A percentile compares a stretch with the other conserved stretches of the same genome.
These are phyloP conservation scores for Alloscopus bannaensis DNA, from an alignment of 2,888 invertebrate species.

Conservation along the genomic window DNA sequence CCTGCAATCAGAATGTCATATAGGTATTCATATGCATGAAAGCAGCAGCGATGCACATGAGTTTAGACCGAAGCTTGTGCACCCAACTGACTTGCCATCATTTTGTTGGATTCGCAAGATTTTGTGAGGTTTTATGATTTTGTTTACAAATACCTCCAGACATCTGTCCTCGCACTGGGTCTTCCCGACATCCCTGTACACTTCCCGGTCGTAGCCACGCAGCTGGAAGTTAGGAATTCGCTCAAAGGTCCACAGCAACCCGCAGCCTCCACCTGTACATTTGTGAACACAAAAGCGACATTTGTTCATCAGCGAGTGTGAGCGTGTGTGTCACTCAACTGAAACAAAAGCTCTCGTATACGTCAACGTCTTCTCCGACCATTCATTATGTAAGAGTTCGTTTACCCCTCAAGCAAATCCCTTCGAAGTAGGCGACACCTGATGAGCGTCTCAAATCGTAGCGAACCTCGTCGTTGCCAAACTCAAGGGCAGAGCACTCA, in stretches of 20 bases:
- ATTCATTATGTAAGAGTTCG: no score
- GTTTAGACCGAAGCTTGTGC: no score
- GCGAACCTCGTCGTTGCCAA: conserved; percentile 74
- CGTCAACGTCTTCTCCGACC: background rate
- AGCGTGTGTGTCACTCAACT: background rate
- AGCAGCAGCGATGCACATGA: no score
- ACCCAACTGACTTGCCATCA: no score
- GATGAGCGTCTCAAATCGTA: conserved; percentile 74
- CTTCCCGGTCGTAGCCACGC: conserved; percentile 75
- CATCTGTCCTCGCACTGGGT: conserved; percentile 77
- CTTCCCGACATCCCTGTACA: conserved; percentile 74
- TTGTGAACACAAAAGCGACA: no score
- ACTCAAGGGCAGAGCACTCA: conserved; percentile 75
- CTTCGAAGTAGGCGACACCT: conserved; percentile 75
- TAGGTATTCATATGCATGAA: no score
- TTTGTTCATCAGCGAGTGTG: no score
- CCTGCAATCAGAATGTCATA: no score
- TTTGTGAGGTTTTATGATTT: no score
- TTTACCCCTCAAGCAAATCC: conserved; percentile 75
- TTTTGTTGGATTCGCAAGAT: no score
- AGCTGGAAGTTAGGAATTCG: conserved; percentile 77
- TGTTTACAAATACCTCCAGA: no score
- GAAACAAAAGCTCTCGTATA: no score
- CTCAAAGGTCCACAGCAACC: conserved; percentile 77
- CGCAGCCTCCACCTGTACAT: conserved; percentile 75